A percentile compares a stretch with the other conserved stretches of the same genome.
These are phyloP conservation scores for Phaethornis superciliosus DNA, from an alignment of 2,113 vertebrate species.

Conservation along the genomic window DNA sequence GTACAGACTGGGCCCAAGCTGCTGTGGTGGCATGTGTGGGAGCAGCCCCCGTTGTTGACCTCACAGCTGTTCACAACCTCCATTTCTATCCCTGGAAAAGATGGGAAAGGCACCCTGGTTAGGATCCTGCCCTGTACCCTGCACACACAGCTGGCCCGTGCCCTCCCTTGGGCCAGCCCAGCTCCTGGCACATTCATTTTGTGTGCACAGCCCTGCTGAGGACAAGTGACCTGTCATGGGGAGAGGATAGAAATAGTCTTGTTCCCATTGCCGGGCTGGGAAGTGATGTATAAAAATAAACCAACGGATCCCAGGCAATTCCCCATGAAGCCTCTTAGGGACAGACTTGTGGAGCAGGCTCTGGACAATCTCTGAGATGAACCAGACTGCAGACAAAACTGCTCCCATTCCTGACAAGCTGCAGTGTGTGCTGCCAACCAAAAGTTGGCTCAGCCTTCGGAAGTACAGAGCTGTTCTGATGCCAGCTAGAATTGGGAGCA, in stretches of 20 bases:
- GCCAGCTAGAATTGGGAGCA: slow-evolving; percentile 43
- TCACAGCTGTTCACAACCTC: slow-evolving; percentile 97
- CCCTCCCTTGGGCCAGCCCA: background rate
- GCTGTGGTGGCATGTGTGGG: slow-evolving; percentile 88
- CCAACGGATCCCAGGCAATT: background rate
- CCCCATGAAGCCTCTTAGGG: background rate
- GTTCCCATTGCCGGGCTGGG: background rate
- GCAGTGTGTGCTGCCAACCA: slow-evolving; percentile 10
- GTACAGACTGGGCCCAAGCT: slow-evolving; percentile 83
- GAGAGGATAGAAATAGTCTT: background rate
- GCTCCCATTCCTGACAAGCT: slow-evolving; percentile 3
- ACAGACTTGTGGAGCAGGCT: background rate
- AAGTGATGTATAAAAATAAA: background rate
- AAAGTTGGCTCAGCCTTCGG: background rate
- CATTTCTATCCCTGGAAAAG: slow-evolving; percentile 90
- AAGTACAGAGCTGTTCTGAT: background rate
- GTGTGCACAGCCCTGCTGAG: background rate
- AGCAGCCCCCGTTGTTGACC: slow-evolving; percentile 86
- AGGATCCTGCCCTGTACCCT: background rate
- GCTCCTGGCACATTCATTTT: background rate
- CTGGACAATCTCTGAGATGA: background rate
- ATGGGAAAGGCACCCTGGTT: slow-evolving; percentile 31
- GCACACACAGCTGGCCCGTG: background rate
- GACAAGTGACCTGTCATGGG: background rate
- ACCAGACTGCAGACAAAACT: background rate